Conservation (phyloP, 2,797 vertebrate genomes). For the Novumbra hubbsi region DNA sequence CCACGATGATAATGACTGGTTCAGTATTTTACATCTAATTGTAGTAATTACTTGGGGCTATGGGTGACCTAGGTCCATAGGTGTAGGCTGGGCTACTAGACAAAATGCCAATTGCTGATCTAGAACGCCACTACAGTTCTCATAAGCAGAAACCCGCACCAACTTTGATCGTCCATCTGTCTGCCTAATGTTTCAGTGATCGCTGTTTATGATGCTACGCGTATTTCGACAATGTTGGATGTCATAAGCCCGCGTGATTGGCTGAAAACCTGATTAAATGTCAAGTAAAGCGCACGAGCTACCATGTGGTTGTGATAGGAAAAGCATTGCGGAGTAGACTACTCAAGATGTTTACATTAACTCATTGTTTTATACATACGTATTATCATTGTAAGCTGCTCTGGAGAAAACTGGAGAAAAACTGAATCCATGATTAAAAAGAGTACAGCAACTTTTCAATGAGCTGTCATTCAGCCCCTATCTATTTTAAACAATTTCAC, state of each 20-base stretch:
- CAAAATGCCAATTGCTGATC: slow-evolving; percentile 40
- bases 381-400: no score
- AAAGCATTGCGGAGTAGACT: neutral
- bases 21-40: slow-evolving; percentile 52
- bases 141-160: slow-evolving; percentile 29
- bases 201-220: neutral
- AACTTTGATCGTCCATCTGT: slow-evolving; percentile 23
- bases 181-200: slow-evolving; percentile 16
- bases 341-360: no score
- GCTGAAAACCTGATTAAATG: neutral
- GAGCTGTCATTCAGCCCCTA: neutral
- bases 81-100: slow-evolving; percentile 14
- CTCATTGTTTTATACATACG: no score
- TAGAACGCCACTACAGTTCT: slow-evolving; percentile 28
- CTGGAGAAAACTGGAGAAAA: no score
- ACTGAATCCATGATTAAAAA: no score
- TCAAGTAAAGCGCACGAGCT: neutral
- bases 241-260: neutral
- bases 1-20: slow-evolving; percentile 30
- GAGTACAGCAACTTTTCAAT: neutral
- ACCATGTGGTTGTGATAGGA: neutral
- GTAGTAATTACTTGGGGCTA: slow-evolving; percentile 53
- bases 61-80: slow-evolving; percentile 64
- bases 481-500: slow-evolving; percentile 16
- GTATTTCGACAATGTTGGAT: neutral